These are phyloP conservation scores for Uria aalge DNA, from an alignment of 2,113 vertebrate genomes.

Conservation along the genomic window DNA sequence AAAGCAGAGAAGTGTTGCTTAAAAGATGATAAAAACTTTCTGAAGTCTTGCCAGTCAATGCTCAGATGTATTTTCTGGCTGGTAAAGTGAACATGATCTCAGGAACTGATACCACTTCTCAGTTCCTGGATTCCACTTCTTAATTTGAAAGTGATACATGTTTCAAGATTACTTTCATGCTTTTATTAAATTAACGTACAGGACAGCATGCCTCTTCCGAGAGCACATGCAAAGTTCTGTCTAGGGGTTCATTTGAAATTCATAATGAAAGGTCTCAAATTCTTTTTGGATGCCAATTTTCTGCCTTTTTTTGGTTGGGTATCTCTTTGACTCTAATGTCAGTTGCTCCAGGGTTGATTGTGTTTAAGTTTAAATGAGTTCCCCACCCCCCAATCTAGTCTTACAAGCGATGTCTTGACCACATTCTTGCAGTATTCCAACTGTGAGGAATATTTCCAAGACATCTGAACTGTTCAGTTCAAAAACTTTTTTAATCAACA, in stretches of 20 bases:
- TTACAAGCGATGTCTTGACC: neutral
- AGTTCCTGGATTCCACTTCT: constrained; percentile 24
- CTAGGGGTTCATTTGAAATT: neutral
- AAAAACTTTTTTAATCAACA: neutral
- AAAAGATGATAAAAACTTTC: neutral
- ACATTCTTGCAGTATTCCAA: constrained; percentile 7
- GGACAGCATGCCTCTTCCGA: neutral
- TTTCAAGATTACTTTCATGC: constrained; percentile 21
- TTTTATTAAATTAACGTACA: neutral
- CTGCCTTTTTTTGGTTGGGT: neutral
- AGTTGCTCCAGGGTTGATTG: neutral
- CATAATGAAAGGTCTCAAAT: neutral
- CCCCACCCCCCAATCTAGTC: neutral
- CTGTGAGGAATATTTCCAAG: constrained; percentile 9
- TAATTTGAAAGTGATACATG: constrained; percentile 29
- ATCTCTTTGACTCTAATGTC: neutral
- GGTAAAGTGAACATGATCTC: constrained; percentile 15
- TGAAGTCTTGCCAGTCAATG: constrained; percentile 26
- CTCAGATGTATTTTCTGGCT: constrained; percentile 37
- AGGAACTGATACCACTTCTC: constrained; percentile 4
- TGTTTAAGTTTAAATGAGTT: neutral
- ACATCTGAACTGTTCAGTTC: neutral
- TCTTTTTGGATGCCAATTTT: neutral
- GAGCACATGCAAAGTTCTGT: neutral
- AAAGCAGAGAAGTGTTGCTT: constrained; percentile 26